Conservation (phyloP, 2,113 vertebrate species). For the Prionailurus viverrinus region DNA sequence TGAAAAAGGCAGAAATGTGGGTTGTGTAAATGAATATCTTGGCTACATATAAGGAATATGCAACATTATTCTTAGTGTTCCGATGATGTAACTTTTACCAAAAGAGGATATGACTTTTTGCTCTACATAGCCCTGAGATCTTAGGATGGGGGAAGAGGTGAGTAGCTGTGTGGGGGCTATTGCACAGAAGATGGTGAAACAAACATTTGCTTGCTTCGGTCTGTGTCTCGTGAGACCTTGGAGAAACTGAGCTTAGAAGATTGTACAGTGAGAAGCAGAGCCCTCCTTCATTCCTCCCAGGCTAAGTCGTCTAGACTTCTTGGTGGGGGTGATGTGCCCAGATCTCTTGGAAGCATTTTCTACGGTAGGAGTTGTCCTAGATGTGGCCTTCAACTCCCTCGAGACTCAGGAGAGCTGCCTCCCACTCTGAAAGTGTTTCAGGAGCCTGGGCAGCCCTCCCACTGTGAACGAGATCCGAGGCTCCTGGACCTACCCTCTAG, state of each 20-base stretch:
- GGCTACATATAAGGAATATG: not conserved
- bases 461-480: not conserved
- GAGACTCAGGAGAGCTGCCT: not conserved
- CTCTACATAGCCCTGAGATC: not conserved
- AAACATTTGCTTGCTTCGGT: not conserved
- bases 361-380: not conserved
- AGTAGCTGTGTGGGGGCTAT: not conserved
- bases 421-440: not conserved
- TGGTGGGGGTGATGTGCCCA: not conserved
- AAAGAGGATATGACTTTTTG: not conserved
- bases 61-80: not conserved
- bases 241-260: not conserved
- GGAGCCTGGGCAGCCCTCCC: not conserved
- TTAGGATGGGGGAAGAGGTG: not conserved
- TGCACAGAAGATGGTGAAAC: not conserved
- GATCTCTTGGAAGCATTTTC: not conserved
- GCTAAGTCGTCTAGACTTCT: not conserved
- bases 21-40: not conserved
- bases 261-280: not conserved
- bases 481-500: not conserved
- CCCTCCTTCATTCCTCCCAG: not conserved
- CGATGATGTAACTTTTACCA: constrained; percentile 15
- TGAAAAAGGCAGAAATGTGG: constrained; percentile 12
- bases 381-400: not conserved
- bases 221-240: not conserved